These are phyloP conservation scores for Luperina nickerlii DNA, from an alignment of 2,888 invertebrate species.

Conservation along the genomic window DNA sequence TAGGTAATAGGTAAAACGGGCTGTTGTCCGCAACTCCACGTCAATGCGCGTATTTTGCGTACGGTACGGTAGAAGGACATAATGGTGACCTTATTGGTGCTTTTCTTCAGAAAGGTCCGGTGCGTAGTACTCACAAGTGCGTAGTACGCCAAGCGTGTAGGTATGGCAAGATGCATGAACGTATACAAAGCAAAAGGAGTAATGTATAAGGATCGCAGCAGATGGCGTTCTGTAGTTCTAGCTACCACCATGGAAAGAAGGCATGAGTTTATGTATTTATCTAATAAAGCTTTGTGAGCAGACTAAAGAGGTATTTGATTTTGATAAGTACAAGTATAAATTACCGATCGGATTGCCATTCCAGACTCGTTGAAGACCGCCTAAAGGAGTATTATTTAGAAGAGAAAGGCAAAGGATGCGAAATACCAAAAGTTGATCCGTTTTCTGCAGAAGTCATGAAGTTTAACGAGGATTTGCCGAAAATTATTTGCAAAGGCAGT, in stretches of 20 bases:
- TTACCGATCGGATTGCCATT: not conserved
- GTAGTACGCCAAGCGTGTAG: too few relatives aligned
- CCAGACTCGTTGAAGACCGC: conserved; percentile 54
- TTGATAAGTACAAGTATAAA: not conserved
- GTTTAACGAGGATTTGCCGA: conserved; percentile 91
- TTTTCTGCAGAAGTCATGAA: conserved; percentile 93
- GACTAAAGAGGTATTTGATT: not conserved
- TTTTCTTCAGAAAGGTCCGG: too few relatives aligned
- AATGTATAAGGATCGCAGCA: not conserved
- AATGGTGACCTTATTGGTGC: too few relatives aligned
- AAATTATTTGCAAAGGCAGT: conserved; percentile 91
- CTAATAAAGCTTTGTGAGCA: not conserved
- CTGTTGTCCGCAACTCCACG: too few relatives aligned
- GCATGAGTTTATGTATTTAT: not conserved
- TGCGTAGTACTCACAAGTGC: too few relatives aligned
- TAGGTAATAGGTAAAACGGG: too few relatives aligned
- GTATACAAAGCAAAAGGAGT: not conserved
- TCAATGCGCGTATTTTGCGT: too few relatives aligned
- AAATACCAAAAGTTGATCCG: conserved; percentile 85
- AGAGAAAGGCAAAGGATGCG: conserved; percentile 83
- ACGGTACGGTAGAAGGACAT: too few relatives aligned
- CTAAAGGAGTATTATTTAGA: conserved; percentile 65
- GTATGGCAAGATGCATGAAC: too few relatives aligned
- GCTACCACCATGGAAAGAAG: not conserved
- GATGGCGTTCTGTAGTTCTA: not conserved